Evolutionary conservation across 2,888 invertebrate genomes (phyloP).

Genomic region (Ditylenchus weischeri): DNA sequence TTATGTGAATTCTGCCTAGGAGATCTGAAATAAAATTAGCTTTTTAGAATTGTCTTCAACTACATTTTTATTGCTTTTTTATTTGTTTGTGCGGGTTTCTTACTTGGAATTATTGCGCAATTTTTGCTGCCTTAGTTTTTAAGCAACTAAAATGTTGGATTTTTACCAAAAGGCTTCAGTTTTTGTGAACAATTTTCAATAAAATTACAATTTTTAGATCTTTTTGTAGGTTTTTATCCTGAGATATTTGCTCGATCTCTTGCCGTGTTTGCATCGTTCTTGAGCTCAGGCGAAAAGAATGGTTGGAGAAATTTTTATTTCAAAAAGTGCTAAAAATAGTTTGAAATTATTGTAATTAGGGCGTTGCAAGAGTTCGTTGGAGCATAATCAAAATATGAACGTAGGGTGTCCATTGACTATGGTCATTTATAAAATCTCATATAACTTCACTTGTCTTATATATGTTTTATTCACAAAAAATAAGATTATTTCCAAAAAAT

Average conservation of each 20-base stretch:
- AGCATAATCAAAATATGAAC: neutral
- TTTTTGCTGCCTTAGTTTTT: too few relatives aligned
- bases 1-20: too few relatives aligned
- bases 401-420: neutral
- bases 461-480: too few relatives aligned
- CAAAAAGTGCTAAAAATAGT: too few relatives aligned
- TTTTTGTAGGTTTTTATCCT: conserved; percentile 22
- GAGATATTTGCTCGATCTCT: conserved; percentile 25
- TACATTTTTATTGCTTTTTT: too few relatives aligned
- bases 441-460: too few relatives aligned
- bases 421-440: neutral
- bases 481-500: too few relatives aligned
- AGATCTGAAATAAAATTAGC: too few relatives aligned
- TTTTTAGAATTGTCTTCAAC: too few relatives aligned
- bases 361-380: neutral
- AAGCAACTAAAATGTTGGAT: conserved; percentile 67
- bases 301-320: too few relatives aligned
- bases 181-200: conserved; percentile 5
- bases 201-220: conserved; percentile 50
- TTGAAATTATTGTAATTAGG: neutral
- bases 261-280: conserved; percentile 12
- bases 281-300: neutral
- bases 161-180: neutral
- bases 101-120: too few relatives aligned
- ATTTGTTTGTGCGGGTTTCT: too few relatives aligned